Conservation (phyloP, 2,888 invertebrate species). For the Drosophila affinis region DNA sequence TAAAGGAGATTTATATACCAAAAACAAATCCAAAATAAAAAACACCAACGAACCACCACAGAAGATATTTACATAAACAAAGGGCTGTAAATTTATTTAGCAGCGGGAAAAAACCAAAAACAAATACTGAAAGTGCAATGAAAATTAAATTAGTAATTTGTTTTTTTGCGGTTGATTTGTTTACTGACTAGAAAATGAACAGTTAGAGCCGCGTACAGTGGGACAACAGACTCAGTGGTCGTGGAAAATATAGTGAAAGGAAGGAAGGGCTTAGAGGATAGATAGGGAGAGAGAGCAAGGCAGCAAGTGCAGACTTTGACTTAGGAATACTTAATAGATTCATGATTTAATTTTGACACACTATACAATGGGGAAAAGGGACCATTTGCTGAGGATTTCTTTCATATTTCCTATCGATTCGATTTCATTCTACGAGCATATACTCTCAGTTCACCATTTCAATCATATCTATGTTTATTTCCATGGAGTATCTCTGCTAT, state of each 20-base stretch:
- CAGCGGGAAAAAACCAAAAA: constrained; percentile 3
- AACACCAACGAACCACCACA: background rate
- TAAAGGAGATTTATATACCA: constrained; percentile 19
- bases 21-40: background rate
- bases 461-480: background rate
- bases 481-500: background rate
- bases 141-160: constrained; percentile 47
- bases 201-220: constrained; percentile 5
- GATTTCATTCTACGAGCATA: too few species aligned
- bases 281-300: too few species aligned
- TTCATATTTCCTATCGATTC: background rate
- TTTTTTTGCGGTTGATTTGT: constrained; percentile 40
- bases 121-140: constrained; percentile 34
- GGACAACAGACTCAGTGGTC: background rate
- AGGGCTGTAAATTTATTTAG: constrained; percentile 13
- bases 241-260: too few species aligned
- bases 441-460: background rate
- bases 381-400: background rate
- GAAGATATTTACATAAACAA: constrained; percentile 1
- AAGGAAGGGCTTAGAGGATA: too few species aligned
- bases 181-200: constrained; percentile 31
- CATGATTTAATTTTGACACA: too few species aligned
- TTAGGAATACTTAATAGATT: too few species aligned
- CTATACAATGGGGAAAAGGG: too few species aligned
- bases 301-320: too few species aligned